phyloP scores from a whole-genome alignment of 1,140 invertebrate genomes.

The Drosophila ohnishii region DNA sequence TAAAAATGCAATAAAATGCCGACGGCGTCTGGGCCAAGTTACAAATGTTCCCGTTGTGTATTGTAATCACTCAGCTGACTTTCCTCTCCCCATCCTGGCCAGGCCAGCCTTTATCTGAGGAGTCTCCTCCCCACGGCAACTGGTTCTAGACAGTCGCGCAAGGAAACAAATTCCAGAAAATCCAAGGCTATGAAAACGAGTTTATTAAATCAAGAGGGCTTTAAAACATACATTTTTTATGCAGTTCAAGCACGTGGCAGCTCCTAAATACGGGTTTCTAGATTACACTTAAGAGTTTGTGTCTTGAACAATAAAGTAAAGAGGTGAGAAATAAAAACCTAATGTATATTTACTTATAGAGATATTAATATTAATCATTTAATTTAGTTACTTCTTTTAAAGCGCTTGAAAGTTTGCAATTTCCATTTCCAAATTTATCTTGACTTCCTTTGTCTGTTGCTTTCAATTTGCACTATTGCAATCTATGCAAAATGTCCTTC shows the following conservation, averaged over 20 bases:
- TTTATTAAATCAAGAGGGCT: slow-evolving; percentile 16
- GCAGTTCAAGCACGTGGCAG: background rate
- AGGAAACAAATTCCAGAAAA: slow-evolving; percentile 10
- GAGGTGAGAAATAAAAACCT: background rate
- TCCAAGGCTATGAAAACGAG: slow-evolving; percentile 11
- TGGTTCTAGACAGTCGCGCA: slow-evolving; percentile 7
- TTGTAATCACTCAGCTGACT: slow-evolving; percentile 58
- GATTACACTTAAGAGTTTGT: background rate
- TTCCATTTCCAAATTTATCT: slow-evolving; percentile 2
- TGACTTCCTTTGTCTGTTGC: slow-evolving; percentile 8
- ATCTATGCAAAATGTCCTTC: slow-evolving; percentile 23
- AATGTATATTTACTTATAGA: background rate
- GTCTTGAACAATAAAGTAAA: background rate
- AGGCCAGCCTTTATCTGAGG: slow-evolving; percentile 5
- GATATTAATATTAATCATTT: background rate
- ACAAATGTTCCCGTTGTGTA: slow-evolving; percentile 51
- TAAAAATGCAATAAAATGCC: slow-evolving; percentile 68
- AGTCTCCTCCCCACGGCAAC: background rate
- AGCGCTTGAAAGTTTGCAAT: background rate
- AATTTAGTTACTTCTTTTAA: background rate
- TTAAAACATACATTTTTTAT: slow-evolving; percentile 16
- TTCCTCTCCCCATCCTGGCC: background rate
- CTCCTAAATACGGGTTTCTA: background rate
- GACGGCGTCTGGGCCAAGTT: slow-evolving; percentile 26
- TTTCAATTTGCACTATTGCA: slow-evolving; percentile 14